A percentile compares a stretch with the other conserved stretches of the same genome.
These are phyloP conservation scores for Heteromyza rotundicornis DNA, from an alignment of 2,888 invertebrate genomes.

Conservation along the genomic window DNA sequence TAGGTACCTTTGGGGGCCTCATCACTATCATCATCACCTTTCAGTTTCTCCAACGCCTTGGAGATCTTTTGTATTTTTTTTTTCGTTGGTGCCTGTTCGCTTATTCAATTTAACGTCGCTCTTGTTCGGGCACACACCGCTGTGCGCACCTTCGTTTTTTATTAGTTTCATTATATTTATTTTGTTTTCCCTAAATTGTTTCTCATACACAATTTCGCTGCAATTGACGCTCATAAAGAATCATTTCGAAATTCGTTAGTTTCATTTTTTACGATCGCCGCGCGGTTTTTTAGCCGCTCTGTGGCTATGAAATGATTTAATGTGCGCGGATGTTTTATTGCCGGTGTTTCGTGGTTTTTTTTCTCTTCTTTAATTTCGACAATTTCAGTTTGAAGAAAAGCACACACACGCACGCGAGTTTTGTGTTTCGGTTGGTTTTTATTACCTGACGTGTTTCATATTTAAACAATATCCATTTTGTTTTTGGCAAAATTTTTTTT, in stretches of 20 bases:
- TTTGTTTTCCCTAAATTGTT: neutral
- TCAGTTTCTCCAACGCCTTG: too few relatives aligned
- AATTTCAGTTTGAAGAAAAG: neutral
- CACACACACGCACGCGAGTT: conserved; percentile 9
- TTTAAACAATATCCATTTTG: neutral
- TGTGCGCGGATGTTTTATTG: conserved; percentile 19
- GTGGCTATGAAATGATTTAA: conserved; percentile 7
- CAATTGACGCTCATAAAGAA: neutral
- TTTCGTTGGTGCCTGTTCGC: too few relatives aligned
- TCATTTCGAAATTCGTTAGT: neutral
- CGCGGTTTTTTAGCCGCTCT: neutral
- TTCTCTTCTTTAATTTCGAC: neutral
- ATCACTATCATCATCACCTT: too few relatives aligned
- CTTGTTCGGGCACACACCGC: neutral
- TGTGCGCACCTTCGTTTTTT: neutral
- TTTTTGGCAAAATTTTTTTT: too few relatives aligned
- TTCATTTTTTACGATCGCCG: neutral
- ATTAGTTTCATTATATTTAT: neutral
- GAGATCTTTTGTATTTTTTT: too few relatives aligned
- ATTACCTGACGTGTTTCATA: conserved; percentile 27
- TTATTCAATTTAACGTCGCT: too few relatives aligned
- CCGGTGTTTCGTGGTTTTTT: conserved; percentile 7
- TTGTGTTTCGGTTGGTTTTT: conserved; percentile 30
- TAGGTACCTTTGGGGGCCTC: too few relatives aligned
- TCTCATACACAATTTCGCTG: neutral